A percentile compares a stretch with the other conserved stretches of the same genome.
These are phyloP conservation scores for Andricus curvator DNA, from an alignment of 2,888 invertebrate species.

Conservation along the genomic window DNA sequence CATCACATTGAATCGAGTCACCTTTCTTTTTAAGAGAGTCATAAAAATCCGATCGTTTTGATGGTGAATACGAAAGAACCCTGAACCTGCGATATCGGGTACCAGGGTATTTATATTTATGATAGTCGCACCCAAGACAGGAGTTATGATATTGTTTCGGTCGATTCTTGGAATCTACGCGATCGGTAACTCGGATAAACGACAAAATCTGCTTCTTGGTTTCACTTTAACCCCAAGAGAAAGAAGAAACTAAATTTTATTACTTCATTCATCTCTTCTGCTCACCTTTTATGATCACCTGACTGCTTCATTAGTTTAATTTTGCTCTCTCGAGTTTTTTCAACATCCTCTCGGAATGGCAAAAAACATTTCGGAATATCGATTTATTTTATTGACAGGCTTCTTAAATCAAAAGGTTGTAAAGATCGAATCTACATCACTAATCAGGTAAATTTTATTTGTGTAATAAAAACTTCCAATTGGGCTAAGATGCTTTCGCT, in stretches of 20 bases:
- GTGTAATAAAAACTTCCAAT: no score
- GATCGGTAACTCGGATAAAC: constrained; percentile 77
- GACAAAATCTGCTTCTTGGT: constrained; percentile 49
- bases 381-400: constrained; percentile 19
- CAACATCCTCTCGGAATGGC: background rate
- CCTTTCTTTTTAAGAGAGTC: constrained; percentile 51
- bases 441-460: background rate
- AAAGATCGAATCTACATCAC: background rate
- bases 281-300: constrained; percentile 67
- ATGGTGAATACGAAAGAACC: constrained; percentile 55
- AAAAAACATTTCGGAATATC: background rate
- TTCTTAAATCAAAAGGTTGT: background rate
- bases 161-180: constrained; percentile 76
- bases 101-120: constrained; percentile 73
- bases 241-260: constrained; percentile 67
- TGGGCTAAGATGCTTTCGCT: no score
- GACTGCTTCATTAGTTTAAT: constrained; percentile 71
- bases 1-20: constrained; percentile 38
- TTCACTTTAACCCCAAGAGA: constrained; percentile 56
- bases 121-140: constrained; percentile 71
- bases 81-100: constrained; percentile 62
- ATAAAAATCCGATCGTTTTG: constrained; percentile 69
- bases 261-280: constrained; percentile 70
- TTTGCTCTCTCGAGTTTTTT: constrained; percentile 45
- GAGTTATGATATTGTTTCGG: constrained; percentile 78